These are phyloP conservation scores for Nesometra sesokonis DNA, from an alignment of 35 echinoderm and acorn worm species.

Conservation along the genomic window DNA sequence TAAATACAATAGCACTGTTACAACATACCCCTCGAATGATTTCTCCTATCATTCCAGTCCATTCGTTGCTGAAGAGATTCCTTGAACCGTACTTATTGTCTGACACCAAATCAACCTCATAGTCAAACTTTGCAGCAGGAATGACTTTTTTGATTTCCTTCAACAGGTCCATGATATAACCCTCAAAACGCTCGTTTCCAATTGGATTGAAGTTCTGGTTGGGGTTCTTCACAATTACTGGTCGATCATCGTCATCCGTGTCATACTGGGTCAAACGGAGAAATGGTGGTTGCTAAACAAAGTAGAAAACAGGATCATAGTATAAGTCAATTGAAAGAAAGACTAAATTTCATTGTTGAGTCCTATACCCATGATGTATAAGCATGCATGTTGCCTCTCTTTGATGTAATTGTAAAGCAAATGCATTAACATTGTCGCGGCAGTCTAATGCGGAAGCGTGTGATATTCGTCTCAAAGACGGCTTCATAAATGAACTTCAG, in stretches of 20 bases:
- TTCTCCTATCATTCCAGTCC: slow-evolving; percentile 93
- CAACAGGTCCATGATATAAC: slow-evolving; percentile 86
- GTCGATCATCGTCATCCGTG: not conserved
- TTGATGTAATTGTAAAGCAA: too few species aligned
- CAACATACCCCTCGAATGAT: slow-evolving; percentile 64
- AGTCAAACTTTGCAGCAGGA: slow-evolving; percentile 73
- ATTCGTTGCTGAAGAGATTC: slow-evolving; percentile 46
- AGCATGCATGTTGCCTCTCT: too few species aligned
- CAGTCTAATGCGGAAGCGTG: too few species aligned
- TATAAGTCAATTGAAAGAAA: too few species aligned
- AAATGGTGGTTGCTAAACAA: not conserved
- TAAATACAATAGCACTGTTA: too few species aligned
- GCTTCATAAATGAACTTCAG: too few species aligned
- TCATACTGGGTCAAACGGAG: not conserved
- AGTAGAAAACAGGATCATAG: too few species aligned
- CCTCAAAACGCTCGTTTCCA: slow-evolving; percentile 82
- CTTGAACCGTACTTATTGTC: slow-evolving; percentile 65
- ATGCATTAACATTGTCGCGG: too few species aligned
- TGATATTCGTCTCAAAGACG: too few species aligned
- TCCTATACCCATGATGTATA: too few species aligned
- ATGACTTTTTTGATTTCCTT: slow-evolving; percentile 58
- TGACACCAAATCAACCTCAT: slow-evolving; percentile 69
- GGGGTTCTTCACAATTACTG: not conserved
- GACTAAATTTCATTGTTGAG: too few species aligned
- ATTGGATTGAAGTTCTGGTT: not conserved